A percentile compares a stretch with the other conserved stretches of the same genome.
Conservation (phyloP, 2,888 invertebrate species). For the Linnaemya vulpina region DNA sequence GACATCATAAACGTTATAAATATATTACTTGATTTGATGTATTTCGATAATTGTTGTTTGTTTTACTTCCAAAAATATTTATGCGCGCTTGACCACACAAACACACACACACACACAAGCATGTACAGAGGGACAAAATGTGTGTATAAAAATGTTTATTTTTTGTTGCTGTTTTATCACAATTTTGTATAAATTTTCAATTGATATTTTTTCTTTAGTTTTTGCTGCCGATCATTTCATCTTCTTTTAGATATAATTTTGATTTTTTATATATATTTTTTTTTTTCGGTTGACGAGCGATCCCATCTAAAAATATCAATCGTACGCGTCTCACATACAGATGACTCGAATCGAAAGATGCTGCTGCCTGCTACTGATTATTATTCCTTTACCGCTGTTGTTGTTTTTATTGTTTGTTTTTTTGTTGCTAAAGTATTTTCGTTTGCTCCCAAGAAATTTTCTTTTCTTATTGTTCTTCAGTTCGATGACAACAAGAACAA, state of each 20-base stretch:
- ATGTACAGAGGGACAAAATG: not conserved
- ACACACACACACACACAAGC: not conserved
- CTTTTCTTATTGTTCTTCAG: conserved; percentile 20
- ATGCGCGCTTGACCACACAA: not conserved
- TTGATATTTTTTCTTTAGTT: conserved; percentile 55
- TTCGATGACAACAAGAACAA: conserved; percentile 40
- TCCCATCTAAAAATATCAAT: conserved; percentile 72
- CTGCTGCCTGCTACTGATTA: conserved; percentile 34
- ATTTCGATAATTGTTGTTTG: conserved; percentile 1
- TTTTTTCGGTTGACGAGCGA: conserved; percentile 53
- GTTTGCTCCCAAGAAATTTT: conserved; percentile 32
- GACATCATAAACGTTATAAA: not conserved
- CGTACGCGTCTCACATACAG: conserved; percentile 65
- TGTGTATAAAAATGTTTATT: conserved; percentile 20
- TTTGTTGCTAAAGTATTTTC: conserved; percentile 22
- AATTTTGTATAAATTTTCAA: conserved; percentile 40
- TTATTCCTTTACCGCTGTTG: conserved; percentile 24
- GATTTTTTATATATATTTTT: conserved; percentile 42
- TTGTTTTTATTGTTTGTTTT: not conserved
- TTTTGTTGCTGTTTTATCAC: conserved; percentile 37
- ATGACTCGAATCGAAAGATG: conserved; percentile 31
- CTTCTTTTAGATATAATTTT: conserved; percentile 43
- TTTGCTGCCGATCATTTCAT: conserved; percentile 55
- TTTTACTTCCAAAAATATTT: conserved; percentile 36
- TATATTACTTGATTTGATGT: conserved; percentile 36